phyloP scores from a whole-genome alignment of 2,113 vertebrate species.

The Chaetodon auriga region DNA sequence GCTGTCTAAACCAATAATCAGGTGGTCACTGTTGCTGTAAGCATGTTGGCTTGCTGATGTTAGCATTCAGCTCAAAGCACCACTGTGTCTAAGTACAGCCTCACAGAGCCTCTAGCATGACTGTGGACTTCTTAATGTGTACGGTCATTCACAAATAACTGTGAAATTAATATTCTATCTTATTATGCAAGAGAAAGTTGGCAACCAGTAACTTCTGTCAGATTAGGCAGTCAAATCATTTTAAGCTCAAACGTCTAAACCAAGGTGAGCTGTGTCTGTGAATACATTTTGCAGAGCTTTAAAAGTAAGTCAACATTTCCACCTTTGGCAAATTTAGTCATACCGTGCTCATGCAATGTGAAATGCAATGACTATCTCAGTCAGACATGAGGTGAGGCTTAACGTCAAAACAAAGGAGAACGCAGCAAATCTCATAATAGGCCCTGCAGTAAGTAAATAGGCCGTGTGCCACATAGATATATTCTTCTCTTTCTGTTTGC shows the following conservation, averaged over 20 bases:
- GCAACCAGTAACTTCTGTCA: neutral
- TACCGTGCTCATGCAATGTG: conserved; percentile 10
- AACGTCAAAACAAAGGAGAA: conserved; percentile 32
- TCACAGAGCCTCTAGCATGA: neutral
- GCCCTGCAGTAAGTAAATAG: conserved; percentile 20
- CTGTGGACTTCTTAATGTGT: neutral
- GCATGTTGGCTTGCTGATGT: neutral
- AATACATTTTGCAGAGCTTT: neutral
- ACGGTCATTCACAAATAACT: neutral
- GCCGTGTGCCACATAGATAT: conserved; percentile 2
- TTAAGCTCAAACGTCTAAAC: neutral
- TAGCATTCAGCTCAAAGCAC: neutral
- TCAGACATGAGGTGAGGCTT: conserved; percentile 16
- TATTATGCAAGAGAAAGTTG: neutral
- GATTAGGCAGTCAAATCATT: neutral
- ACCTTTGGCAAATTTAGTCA: neutral
- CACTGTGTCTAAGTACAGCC: neutral
- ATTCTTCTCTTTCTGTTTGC: neutral
- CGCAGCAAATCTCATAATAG: conserved; percentile 18
- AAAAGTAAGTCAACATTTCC: neutral
- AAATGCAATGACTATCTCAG: conserved; percentile 17
- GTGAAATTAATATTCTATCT: neutral
- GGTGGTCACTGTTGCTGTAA: no score
- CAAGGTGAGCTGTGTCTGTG: neutral
- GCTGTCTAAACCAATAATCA: no score